phyloP scores from a whole-genome alignment of 2,888 invertebrate species.

The Trichopria drosophilae region DNA sequence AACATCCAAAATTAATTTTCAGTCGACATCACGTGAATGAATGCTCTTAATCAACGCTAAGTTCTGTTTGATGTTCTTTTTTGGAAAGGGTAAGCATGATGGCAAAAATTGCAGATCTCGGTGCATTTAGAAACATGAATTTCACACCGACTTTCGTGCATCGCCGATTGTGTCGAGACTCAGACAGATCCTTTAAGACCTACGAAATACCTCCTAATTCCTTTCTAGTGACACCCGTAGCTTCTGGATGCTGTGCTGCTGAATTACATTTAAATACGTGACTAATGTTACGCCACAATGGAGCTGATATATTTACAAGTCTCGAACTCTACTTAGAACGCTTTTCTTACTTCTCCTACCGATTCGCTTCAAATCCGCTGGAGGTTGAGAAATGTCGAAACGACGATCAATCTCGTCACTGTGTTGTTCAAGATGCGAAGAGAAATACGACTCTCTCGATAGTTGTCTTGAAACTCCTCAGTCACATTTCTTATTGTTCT shows the following conservation, averaged over 20 bases:
- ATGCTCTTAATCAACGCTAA: too few relatives aligned
- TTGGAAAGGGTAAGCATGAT: too few relatives aligned
- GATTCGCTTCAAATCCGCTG: conserved; percentile 7
- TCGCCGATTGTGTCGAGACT: conserved; percentile 15
- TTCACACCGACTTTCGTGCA: too few relatives aligned
- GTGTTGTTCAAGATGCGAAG: conserved; percentile 44
- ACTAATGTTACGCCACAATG: conserved; percentile 44
- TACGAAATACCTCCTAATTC: conserved; percentile 35
- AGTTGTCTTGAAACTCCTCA: too few relatives aligned
- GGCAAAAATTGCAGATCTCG: too few relatives aligned
- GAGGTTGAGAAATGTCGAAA: conserved; percentile 32
- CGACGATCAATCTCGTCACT: conserved; percentile 50
- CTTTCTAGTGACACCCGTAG: conserved; percentile 15
- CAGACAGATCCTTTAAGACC: conserved; percentile 32
- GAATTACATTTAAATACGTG: conserved; percentile 47
- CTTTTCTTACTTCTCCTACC: conserved; percentile 9
- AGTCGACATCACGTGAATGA: too few relatives aligned
- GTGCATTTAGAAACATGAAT: too few relatives aligned
- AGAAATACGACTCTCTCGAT: too few relatives aligned
- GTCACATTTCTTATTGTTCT: too few relatives aligned
- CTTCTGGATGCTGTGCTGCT: conserved; percentile 18
- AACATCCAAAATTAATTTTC: too few relatives aligned
- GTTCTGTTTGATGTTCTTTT: too few relatives aligned
- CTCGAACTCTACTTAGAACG: conserved; percentile 27
- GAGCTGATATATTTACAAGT: conserved; percentile 37